These are phyloP conservation scores for Lepidonotus clava DNA, from an alignment of 2,888 invertebrate genomes.

Conservation along the genomic window DNA sequence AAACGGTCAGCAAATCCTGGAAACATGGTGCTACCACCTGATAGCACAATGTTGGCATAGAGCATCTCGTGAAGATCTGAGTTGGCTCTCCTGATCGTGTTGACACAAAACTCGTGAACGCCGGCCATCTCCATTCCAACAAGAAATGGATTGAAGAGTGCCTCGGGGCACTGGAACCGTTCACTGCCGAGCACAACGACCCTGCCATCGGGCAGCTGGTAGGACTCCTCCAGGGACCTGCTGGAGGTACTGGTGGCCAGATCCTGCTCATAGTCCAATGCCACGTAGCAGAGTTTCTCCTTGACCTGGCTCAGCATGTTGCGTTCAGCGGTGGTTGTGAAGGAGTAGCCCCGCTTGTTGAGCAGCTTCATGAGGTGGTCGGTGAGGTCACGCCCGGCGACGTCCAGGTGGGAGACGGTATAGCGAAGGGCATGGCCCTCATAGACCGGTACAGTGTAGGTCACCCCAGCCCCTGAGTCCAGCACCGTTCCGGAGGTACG, in stretches of 20 bases:
- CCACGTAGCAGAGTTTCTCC: slow-evolving; percentile 91
- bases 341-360: slow-evolving; percentile 81
- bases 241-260: slow-evolving; percentile 76
- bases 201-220: slow-evolving; percentile 79
- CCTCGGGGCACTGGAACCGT: slow-evolving; percentile 78
- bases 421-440: slow-evolving; percentile 82
- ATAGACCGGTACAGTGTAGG: too few relatives aligned
- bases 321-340: slow-evolving; percentile 81
- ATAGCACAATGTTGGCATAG: slow-evolving; percentile 86
- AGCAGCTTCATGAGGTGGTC: slow-evolving; percentile 96
- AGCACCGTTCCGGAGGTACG: slow-evolving; percentile 87
- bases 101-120: too few relatives aligned
- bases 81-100: too few relatives aligned
- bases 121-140: slow-evolving; percentile 72
- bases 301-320: slow-evolving; percentile 88
- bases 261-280: slow-evolving; percentile 78
- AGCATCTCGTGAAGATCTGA: slow-evolving; percentile 78
- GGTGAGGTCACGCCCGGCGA: slow-evolving; percentile 97
- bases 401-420: slow-evolving; percentile 84
- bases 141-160: slow-evolving; percentile 78
- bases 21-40: slow-evolving; percentile 97
- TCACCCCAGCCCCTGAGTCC: slow-evolving; percentile 71
- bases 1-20: slow-evolving; percentile 98
- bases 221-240: slow-evolving; percentile 77
- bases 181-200: slow-evolving; percentile 79